phyloP scores from a whole-genome alignment of 2,113 vertebrate genomes.

The Sceloporus undulatus region DNA sequence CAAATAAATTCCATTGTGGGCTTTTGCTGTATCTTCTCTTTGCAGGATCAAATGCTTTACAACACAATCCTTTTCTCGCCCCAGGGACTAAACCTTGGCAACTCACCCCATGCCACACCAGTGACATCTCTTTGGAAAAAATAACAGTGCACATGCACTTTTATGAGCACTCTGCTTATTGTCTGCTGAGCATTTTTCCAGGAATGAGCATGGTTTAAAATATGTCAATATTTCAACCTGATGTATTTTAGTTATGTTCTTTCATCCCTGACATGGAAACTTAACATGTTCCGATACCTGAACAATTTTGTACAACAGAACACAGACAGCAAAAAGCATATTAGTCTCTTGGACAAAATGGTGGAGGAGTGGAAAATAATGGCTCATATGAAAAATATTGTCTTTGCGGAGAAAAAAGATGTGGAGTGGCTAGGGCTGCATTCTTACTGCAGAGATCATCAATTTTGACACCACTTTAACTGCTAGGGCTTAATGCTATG shows the following conservation, averaged over 20 bases:
- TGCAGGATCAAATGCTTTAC: slow-evolving; percentile 31
- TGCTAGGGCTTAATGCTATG: no score
- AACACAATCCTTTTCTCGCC: slow-evolving; percentile 49
- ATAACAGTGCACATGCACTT: slow-evolving; percentile 46
- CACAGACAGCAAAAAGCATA: slow-evolving; percentile 15
- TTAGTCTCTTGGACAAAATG: slow-evolving; percentile 20
- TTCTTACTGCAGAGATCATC: no score
- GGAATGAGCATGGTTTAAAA: slow-evolving; percentile 59
- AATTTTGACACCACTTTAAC: no score
- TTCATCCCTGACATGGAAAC: slow-evolving; percentile 36
- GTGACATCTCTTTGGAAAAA: slow-evolving; percentile 37
- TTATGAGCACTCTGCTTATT: slow-evolving; percentile 43
- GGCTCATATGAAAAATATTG: not conserved
- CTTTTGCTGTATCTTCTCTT: slow-evolving; percentile 43
- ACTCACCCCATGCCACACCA: slow-evolving; percentile 35
- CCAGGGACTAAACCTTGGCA: slow-evolving; percentile 49
- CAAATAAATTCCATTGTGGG: slow-evolving; percentile 13
- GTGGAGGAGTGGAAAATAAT: slow-evolving; percentile 22
- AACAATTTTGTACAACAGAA: slow-evolving; percentile 53
- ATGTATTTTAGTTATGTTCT: slow-evolving; percentile 56
- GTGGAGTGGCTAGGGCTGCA: not conserved
- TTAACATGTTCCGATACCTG: slow-evolving; percentile 56
- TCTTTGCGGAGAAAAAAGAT: slow-evolving; percentile 33
- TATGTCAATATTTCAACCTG: slow-evolving; percentile 68
- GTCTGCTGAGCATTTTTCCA: slow-evolving; percentile 51